Evolutionary conservation across 1,140 invertebrate species (phyloP), one percentile per base, ranked within the genome.

Genomic region (Andricus grossulariae): DNA sequence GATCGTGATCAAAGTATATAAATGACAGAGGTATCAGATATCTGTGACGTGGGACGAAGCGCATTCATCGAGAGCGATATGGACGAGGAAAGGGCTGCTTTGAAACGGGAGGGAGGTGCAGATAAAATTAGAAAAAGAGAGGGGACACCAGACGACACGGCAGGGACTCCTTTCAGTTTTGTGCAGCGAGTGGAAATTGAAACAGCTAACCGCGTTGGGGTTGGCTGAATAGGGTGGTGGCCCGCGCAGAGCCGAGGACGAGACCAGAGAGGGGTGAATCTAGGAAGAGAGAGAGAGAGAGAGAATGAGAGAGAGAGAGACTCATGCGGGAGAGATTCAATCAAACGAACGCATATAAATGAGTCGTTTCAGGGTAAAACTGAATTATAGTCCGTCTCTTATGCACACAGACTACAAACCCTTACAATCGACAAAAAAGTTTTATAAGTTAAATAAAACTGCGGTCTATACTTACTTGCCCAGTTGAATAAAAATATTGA

Each of bases 341-440:
- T 88, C 87, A 88, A 89, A 88, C 88, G 87, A 88, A 89, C 87
- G 88, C 87, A 89, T 89, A 88, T 89, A 88, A 89, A 89, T 89
- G 88, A 89, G 88, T 89, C 88, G 87, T 89, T 89, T 88, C 86
- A 86, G 87, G 81, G 83, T 83, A 86, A 89, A 87, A 88, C 86
- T 88, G 85, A 87, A 88, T 88, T 88, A 88, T 87, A 89, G 82
- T 83, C 76, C 77, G 75, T 71, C 77, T 79, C 74, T 84, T 85
- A 83, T 85, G n/a, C n/a, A n/a, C n/a, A n/a, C n/a, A n/a, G n/a
- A n/a, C n/a, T n/a, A n/a, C n/a, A n/a, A n/a, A n/a, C n/a, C n/a
- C n/a, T n/a, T n/a, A 82, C 76, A 86, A 79, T 81, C 70, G 78
- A 3, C 1, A 25, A 25, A 25, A 25, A 1, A 3, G 3, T 25